phyloP scores from a whole-genome alignment of 2,797 vertebrate species.

The Gymnothorax reevesii region DNA sequence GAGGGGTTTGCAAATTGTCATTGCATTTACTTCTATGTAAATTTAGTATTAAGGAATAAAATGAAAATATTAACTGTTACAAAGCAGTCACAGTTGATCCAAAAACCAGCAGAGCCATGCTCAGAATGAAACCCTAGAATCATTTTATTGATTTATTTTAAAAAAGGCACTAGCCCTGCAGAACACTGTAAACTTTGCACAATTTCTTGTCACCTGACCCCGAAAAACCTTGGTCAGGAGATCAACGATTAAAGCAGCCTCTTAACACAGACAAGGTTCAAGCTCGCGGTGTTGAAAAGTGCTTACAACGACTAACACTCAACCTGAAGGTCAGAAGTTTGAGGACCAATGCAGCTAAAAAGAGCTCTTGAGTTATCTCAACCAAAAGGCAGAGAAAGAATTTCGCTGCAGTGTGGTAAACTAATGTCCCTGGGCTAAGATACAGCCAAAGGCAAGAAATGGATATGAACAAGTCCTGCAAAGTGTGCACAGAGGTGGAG shows the following conservation, averaged over 20 bases:
- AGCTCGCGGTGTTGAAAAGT: not conserved
- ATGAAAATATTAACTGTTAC: not conserved
- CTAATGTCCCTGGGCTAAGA: not conserved
- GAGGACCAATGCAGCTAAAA: not conserved
- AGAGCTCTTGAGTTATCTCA: not conserved
- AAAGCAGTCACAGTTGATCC: not conserved
- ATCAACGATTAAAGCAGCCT: conserved; percentile 14
- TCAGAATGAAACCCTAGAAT: not conserved
- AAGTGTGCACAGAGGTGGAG: not conserved
- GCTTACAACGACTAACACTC: not conserved
- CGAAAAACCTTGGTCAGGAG: not conserved
- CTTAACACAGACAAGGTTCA: not conserved
- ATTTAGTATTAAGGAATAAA: not conserved
- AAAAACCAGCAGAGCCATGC: not conserved
- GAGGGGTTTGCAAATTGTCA: not conserved
- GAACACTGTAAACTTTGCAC: conserved; percentile 5
- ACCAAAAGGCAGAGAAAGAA: not conserved
- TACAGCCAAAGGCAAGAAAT: not conserved
- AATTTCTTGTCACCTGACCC: not conserved
- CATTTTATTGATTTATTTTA: not conserved
- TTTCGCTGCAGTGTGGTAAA: not conserved
- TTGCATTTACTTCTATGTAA: not conserved
- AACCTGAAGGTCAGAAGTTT: conserved; percentile 2
- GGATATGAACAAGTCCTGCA: not conserved
- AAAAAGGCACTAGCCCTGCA: not conserved